Conservation (phyloP, 2,797 vertebrate species). For the Gadopsis marmoratus region DNA sequence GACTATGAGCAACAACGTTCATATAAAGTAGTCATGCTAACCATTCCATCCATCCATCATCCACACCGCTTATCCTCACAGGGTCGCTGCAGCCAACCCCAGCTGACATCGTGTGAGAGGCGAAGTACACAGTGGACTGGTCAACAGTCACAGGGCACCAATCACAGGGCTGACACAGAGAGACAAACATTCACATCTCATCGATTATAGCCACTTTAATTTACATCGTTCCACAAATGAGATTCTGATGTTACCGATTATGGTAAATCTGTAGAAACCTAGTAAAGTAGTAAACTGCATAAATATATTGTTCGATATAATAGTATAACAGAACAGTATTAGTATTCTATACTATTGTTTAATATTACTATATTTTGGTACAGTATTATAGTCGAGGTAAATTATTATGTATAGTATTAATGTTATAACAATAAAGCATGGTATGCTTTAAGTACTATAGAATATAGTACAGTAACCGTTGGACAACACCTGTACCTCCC, state of each 20-base stretch:
- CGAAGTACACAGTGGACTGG: no score
- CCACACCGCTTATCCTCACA: no score
- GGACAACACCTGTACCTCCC: neutral
- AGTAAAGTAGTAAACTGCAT: neutral
- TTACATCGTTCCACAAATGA: neutral
- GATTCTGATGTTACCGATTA: neutral
- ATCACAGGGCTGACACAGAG: no score
- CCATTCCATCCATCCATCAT: neutral
- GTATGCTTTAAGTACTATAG: no score
- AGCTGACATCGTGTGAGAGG: no score
- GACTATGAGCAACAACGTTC: neutral
- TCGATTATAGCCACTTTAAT: neutral
- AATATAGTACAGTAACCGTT: neutral
- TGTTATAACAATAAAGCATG: neutral
- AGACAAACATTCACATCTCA: no score
- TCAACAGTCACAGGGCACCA: no score
- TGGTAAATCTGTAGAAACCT: neutral
- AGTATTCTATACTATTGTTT: no score
- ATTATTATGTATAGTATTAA: neutral
- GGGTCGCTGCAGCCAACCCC: no score
- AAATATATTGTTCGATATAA: neutral
- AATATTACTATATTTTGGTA: neutral
- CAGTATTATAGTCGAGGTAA: neutral
- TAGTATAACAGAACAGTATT: neutral
- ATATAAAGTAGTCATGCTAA: neutral